phyloP scores from a whole-genome alignment of 1,140 invertebrate species.

The Marisa cornuarietis region DNA sequence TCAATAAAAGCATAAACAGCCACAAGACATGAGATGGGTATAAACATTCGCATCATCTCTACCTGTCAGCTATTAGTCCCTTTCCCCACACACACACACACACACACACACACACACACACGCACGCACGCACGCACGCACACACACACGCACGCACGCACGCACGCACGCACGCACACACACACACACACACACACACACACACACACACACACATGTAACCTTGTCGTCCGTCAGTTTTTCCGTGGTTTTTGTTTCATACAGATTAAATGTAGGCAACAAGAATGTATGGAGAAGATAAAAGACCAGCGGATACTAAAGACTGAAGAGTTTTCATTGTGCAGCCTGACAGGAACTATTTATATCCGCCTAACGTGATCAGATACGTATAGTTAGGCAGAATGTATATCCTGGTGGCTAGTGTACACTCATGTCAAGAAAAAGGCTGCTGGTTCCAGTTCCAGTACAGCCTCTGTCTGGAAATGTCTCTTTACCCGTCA shows the following conservation, averaged over 20 bases:
- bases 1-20: too few species aligned
- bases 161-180: too few species aligned
- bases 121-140: too few species aligned
- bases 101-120: conserved; percentile 6
- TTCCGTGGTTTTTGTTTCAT: not conserved
- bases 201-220: conserved; percentile 3
- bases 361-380: not conserved
- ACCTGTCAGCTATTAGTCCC: too few species aligned
- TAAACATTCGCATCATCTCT: conserved; percentile 6
- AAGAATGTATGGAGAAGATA: not conserved
- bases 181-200: not conserved
- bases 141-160: too few species aligned
- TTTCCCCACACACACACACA: conserved; percentile 9
- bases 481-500: too few species aligned
- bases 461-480: conserved; percentile 9
- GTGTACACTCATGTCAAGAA: not conserved
- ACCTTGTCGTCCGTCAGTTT: not conserved
- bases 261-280: not conserved
- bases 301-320: not conserved
- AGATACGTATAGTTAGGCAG: not conserved
- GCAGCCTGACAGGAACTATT: not conserved
- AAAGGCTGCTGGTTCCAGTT: conserved; percentile 10
- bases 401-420: not conserved
- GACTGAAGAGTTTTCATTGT: not conserved
- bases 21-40: too few species aligned